Conservation (phyloP, 2,888 invertebrate species). For the Epistrophe eligans region DNA sequence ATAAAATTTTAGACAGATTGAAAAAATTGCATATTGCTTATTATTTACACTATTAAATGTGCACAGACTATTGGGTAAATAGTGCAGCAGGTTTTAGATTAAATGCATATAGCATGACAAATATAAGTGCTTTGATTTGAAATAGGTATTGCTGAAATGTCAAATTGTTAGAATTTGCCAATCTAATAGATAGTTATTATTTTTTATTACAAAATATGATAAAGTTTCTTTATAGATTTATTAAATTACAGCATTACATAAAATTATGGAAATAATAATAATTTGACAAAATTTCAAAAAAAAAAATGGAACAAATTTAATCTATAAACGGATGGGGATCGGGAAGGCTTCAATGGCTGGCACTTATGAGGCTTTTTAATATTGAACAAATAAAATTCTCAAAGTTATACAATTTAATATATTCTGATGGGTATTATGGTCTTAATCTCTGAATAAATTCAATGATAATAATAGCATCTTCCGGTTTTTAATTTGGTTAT, state of each 20-base stretch:
- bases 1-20: background rate
- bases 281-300: too few species aligned
- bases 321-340: too few species aligned
- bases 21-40: background rate
- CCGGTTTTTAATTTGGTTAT: too few species aligned
- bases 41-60: conserved; percentile 23
- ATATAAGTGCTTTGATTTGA: background rate
- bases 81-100: conserved; percentile 42
- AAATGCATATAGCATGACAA: conserved; percentile 37
- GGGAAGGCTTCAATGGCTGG: too few species aligned
- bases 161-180: background rate
- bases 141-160: background rate
- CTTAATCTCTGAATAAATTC: too few species aligned
- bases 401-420: too few species aligned
- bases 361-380: too few species aligned
- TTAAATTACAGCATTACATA: background rate
- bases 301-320: too few species aligned
- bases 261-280: too few species aligned
- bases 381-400: too few species aligned
- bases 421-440: too few species aligned
- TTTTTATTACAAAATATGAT: background rate
- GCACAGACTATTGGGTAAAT: conserved; percentile 40
- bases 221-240: background rate
- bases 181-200: background rate
- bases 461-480: too few species aligned